Conservation (phyloP, 2,888 invertebrate species). For the Cheilosia variabilis region DNA sequence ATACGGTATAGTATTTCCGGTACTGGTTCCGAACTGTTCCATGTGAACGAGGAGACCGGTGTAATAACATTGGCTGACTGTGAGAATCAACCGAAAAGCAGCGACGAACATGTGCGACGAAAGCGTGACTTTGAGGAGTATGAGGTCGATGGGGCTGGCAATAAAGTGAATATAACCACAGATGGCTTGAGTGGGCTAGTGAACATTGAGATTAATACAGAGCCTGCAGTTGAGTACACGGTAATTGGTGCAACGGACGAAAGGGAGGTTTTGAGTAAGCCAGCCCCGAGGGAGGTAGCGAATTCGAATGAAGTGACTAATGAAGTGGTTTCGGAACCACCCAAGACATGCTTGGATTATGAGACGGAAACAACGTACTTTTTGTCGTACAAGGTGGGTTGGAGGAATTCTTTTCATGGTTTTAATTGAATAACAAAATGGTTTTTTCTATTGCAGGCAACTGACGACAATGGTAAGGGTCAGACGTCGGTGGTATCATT, state of each 20-base stretch:
- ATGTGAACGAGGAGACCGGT: constrained; percentile 91
- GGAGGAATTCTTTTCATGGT: background rate
- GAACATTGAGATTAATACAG: constrained; percentile 78
- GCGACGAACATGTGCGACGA: constrained; percentile 74
- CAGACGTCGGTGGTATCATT: constrained; percentile 91
- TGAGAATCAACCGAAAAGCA: constrained; percentile 81
- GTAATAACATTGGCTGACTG: constrained; percentile 92
- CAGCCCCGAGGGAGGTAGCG: constrained; percentile 69
- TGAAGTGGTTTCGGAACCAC: constrained; percentile 78
- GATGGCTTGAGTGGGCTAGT: constrained; percentile 74
- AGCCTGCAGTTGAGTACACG: constrained; percentile 81
- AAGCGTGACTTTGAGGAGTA: constrained; percentile 78
- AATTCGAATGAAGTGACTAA: constrained; percentile 76
- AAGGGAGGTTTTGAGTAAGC: constrained; percentile 24
- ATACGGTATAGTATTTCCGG: constrained; percentile 93
- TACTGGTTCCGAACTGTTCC: constrained; percentile 92
- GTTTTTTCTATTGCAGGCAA: constrained; percentile 86
- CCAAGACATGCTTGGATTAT: constrained; percentile 92
- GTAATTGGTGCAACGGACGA: constrained; percentile 73
- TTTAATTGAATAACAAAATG: constrained; percentile 28
- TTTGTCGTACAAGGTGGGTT: constrained; percentile 90
- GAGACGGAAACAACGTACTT: constrained; percentile 93
- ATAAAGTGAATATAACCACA: constrained; percentile 69
- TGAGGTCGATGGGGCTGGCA: constrained; percentile 73
- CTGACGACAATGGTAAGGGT: constrained; percentile 92